Conservation (phyloP, 2,888 invertebrate species). For the Hololepta plana region DNA sequence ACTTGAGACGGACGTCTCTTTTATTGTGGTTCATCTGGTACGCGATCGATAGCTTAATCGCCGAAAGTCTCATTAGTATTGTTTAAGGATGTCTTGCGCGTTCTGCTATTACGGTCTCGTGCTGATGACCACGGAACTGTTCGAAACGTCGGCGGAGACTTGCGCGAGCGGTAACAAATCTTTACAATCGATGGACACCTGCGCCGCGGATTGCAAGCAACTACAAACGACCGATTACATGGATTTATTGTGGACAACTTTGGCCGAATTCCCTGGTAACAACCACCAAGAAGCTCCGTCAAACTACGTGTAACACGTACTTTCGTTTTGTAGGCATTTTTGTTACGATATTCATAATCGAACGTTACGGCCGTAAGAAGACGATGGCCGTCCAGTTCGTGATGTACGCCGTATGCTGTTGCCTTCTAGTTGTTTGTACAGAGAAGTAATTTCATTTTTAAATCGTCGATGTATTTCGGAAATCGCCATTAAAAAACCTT, state of each 20-base stretch:
- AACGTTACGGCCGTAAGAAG: slow-evolving; percentile 73
- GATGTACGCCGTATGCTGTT: slow-evolving; percentile 59
- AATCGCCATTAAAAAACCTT: not conserved
- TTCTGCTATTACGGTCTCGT: slow-evolving; percentile 93
- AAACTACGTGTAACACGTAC: not conserved
- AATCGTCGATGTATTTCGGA: not conserved
- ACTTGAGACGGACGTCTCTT: slow-evolving; percentile 65
- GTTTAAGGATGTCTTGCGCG: slow-evolving; percentile 69
- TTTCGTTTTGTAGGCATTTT: slow-evolving; percentile 59
- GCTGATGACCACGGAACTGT: slow-evolving; percentile 83
- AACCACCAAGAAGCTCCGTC: not conserved
- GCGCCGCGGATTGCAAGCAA: slow-evolving; percentile 48
- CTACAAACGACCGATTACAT: slow-evolving; percentile 76
- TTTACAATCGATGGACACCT: slow-evolving; percentile 30
- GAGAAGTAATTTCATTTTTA: slow-evolving; percentile 38
- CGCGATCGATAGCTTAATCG: slow-evolving; percentile 5
- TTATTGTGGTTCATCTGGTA: slow-evolving; percentile 90
- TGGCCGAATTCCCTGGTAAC: slow-evolving; percentile 83
- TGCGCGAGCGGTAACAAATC: slow-evolving; percentile 19
- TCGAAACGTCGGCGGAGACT: slow-evolving; percentile 40
- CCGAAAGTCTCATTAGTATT: not conserved
- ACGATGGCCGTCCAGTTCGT: slow-evolving; percentile 90
- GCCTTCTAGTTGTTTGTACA: slow-evolving; percentile 55
- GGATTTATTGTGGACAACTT: slow-evolving; percentile 82
- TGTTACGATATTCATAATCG: slow-evolving; percentile 75